A percentile compares a stretch with the other conserved stretches of the same genome.
phyloP scores from a whole-genome alignment of 1,140 invertebrate genomes.

The Saxidomus purpurata region DNA sequence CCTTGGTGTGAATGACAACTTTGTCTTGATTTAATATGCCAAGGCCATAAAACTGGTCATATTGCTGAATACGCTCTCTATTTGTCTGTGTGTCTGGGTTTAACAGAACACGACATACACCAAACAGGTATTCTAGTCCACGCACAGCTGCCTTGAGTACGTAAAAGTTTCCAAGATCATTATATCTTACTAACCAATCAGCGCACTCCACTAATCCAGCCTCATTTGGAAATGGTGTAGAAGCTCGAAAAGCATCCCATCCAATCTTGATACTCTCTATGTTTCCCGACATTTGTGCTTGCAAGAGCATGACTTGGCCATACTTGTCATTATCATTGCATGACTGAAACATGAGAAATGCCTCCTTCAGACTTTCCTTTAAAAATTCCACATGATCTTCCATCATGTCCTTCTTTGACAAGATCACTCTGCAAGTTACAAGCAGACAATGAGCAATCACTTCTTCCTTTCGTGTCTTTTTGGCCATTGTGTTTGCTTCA shows the following conservation, averaged over 20 bases:
- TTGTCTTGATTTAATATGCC: constrained; percentile 22
- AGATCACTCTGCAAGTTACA: constrained; percentile 25
- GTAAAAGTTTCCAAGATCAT: not conserved
- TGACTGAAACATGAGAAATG: not conserved
- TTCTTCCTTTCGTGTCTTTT: constrained; percentile 55
- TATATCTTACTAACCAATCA: constrained; percentile 65
- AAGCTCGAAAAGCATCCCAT: constrained; percentile 55
- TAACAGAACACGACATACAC: constrained; percentile 63
- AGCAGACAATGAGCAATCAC: constrained; percentile 67
- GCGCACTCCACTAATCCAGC: constrained; percentile 67
- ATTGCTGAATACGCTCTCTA: constrained; percentile 55
- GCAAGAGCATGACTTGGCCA: constrained; percentile 53
- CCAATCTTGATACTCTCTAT: constrained; percentile 58
- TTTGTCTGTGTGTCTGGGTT: constrained; percentile 42
- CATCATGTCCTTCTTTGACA: not conserved
- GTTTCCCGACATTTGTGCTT: constrained; percentile 53
- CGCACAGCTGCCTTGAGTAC: constrained; percentile 56
- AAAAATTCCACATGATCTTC: not conserved
- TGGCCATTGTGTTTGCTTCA: constrained; percentile 69
- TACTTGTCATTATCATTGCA: constrained; percentile 45
- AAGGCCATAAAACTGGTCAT: constrained; percentile 75
- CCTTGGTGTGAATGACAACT: constrained; percentile 65
- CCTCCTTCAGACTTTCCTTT: not conserved
- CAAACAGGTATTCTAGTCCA: constrained; percentile 65
- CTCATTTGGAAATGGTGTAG: constrained; percentile 52